Evolutionary conservation across 2,797 vertebrate genomes (phyloP).

Genomic region (Malacoctenus gilli): DNA sequence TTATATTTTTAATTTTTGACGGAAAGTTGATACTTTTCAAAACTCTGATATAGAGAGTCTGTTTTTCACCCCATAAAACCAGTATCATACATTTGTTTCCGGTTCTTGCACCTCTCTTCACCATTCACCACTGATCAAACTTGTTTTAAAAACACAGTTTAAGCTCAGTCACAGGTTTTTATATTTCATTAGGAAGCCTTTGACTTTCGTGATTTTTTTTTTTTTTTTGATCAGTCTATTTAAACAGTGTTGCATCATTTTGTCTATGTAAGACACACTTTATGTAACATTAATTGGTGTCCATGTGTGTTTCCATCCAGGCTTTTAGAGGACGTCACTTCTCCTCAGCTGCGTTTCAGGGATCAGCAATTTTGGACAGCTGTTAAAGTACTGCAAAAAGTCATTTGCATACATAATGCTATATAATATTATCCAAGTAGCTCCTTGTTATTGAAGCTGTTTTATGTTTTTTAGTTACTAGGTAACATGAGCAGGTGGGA

Average conservation of each 20-base stretch:
- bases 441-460: constrained; percentile 20
- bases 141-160: too few relatives aligned
- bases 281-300: neutral
- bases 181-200: too few relatives aligned
- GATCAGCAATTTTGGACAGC: constrained; percentile 89
- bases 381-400: constrained; percentile 83
- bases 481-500: constrained; percentile 88
- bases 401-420: neutral
- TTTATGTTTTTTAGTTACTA: constrained; percentile 81
- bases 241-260: too few relatives aligned
- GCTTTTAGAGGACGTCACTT: constrained; percentile 81
- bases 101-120: neutral
- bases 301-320: constrained; percentile 57
- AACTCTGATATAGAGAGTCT: neutral
- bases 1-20: constrained; percentile 14
- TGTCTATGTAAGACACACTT: too few relatives aligned
- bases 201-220: too few relatives aligned
- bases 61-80: neutral
- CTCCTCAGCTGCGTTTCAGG: constrained; percentile 85
- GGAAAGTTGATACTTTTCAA: constrained; percentile 1
- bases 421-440: neutral
- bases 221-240: too few relatives aligned
- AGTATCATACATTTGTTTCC: neutral
- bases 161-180: too few relatives aligned
- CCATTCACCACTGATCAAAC: too few relatives aligned